Evolutionary conservation across 2,797 vertebrate species (phyloP).

Genomic region (Neoniphon sammara): DNA sequence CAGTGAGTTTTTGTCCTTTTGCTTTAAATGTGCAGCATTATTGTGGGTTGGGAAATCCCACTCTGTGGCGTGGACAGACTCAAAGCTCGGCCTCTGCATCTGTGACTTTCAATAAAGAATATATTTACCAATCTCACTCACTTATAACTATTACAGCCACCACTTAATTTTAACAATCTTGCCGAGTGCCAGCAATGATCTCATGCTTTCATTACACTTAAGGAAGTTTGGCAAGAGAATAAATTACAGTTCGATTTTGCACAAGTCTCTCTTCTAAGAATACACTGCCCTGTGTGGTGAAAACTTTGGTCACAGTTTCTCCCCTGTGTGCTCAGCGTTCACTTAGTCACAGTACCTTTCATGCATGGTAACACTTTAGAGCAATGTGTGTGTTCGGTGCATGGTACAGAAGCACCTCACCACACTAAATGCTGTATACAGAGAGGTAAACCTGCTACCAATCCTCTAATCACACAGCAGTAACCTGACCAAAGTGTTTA

Average conservation of each 20-base stretch:
- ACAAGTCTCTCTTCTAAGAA: constrained; percentile 15
- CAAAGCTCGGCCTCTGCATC: not conserved
- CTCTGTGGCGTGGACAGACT: constrained; percentile 14
- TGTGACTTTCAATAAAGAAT: constrained; percentile 4
- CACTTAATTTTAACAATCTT: constrained; percentile 19
- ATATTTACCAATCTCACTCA: constrained; percentile 10
- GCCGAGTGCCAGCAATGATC: constrained; percentile 19
- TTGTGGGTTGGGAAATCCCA: not conserved
- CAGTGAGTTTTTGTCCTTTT: not conserved
- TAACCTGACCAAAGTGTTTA: constrained; percentile 1
- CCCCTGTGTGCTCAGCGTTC: not conserved
- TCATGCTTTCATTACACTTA: constrained; percentile 38
- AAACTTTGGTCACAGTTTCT: not conserved
- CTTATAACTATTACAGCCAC: constrained; percentile 14
- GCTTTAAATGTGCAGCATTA: not conserved
- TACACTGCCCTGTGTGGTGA: constrained; percentile 4
- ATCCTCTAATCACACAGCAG: not conserved
- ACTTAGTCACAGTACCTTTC: not conserved
- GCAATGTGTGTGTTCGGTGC: not conserved
- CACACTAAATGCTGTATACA: not conserved
- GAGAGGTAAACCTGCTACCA: not conserved
- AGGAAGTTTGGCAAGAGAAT: constrained; percentile 18
- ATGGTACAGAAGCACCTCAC: constrained; percentile 7
- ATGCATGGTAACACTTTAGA: not conserved
- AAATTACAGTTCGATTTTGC: not conserved